A percentile compares a stretch with the other conserved stretches of the same genome.
Conservation (phyloP, 2,113 vertebrate species). For the Fukomys damarensis region DNA sequence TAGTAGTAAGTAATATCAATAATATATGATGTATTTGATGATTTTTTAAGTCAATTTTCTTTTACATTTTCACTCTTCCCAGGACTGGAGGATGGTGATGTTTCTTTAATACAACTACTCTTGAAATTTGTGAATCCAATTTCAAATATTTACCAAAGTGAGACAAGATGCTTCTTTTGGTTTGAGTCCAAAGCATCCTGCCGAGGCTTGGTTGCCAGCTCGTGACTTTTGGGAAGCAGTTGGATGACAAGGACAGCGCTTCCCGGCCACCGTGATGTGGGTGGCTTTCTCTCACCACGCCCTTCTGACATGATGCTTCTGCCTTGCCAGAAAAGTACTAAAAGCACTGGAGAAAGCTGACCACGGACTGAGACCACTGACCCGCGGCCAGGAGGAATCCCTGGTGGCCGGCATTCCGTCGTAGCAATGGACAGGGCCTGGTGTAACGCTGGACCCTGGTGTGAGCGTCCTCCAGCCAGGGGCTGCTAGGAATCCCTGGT, state of each 20-base stretch:
- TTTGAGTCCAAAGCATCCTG: neutral
- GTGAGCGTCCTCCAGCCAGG: neutral
- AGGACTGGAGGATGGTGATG: neutral
- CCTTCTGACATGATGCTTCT: neutral
- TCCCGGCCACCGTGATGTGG: neutral
- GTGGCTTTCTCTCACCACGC: neutral
- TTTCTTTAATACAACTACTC: neutral
- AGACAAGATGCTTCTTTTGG: neutral
- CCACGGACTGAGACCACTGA: neutral
- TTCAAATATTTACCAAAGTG: neutral
- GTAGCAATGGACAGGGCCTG: neutral
- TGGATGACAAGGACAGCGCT: neutral
- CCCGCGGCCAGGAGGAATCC: neutral
- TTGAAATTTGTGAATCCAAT: neutral
- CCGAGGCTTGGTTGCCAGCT: neutral
- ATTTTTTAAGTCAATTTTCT: neutral
- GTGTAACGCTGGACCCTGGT: accelerated
- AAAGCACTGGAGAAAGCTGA: neutral
- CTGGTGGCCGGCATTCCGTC: neutral
- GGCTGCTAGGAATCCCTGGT: accelerated
- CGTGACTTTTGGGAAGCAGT: neutral
- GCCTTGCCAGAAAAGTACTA: neutral
- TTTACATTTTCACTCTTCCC: neutral
- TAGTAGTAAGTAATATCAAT: neutral
- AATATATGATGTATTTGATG: neutral